A percentile compares a stretch with the other conserved stretches of the same genome.
These are phyloP conservation scores for Sisyra nigra DNA, from an alignment of 2,888 invertebrate genomes.

Conservation along the genomic window DNA sequence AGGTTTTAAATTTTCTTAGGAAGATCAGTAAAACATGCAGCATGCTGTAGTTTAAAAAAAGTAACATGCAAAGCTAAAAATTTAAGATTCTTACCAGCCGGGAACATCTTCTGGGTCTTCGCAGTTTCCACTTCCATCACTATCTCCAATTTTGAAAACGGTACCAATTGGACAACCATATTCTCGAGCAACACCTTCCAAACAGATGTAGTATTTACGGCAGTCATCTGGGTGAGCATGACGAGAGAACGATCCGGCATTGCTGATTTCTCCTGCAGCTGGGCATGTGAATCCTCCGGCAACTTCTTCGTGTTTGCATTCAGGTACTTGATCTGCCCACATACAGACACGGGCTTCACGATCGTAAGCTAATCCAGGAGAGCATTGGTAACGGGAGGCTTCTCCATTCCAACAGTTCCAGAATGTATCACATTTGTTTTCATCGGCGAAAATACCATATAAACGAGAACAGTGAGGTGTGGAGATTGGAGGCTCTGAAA, in stretches of 20 bases:
- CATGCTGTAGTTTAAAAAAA: not conserved
- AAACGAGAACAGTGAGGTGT: slow-evolving; percentile 72
- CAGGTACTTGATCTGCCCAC: slow-evolving; percentile 92
- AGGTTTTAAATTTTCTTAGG: not conserved
- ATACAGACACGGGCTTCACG: slow-evolving; percentile 85
- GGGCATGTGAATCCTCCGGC: slow-evolving; percentile 82
- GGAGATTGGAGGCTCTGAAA: slow-evolving; percentile 64
- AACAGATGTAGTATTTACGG: slow-evolving; percentile 89
- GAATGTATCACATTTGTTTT: slow-evolving; percentile 78
- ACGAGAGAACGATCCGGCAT: slow-evolving; percentile 80
- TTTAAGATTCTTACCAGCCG: slow-evolving; percentile 63
- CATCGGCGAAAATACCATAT: slow-evolving; percentile 86
- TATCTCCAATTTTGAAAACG: slow-evolving; percentile 85
- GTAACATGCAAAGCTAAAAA: slow-evolving; percentile 17
- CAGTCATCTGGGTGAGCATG: slow-evolving; percentile 91
- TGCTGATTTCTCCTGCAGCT: slow-evolving; percentile 63
- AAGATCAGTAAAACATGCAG: not conserved
- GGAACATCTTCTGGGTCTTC: slow-evolving; percentile 91
- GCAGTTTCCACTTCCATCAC: slow-evolving; percentile 83
- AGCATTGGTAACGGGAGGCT: slow-evolving; percentile 85
- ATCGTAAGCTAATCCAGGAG: slow-evolving; percentile 88
- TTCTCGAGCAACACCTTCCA: slow-evolving; percentile 79
- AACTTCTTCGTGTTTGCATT: slow-evolving; percentile 77
- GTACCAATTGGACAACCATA: slow-evolving; percentile 93
- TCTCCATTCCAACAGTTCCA: slow-evolving; percentile 97